Evolutionary conservation across 2,888 invertebrate genomes (phyloP).

Genomic region (Drosophila kuntzei): DNA sequence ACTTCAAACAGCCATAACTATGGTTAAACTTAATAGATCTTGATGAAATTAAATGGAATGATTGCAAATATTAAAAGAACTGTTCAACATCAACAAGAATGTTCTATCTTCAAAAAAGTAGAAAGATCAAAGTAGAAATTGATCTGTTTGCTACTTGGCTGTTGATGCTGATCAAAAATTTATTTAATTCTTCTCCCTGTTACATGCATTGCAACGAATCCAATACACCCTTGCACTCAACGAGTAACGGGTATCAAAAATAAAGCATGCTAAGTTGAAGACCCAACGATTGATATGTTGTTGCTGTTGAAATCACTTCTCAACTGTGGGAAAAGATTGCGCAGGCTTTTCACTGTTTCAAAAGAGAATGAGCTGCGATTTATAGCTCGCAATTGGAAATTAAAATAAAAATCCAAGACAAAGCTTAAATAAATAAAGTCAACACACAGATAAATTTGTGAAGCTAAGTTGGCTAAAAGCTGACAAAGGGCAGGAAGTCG

Average conservation of each 20-base stretch:
- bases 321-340: conserved; percentile 49
- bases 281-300: conserved; percentile 53
- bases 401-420: conserved; percentile 40
- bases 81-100: no score
- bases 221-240: neutral
- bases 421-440: conserved; percentile 33
- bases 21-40: no score
- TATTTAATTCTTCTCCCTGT: no score
- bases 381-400: conserved; percentile 53
- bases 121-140: no score
- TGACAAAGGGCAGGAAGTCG: conserved; percentile 42
- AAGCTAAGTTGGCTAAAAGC: conserved; percentile 37
- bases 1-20: no score
- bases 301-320: conserved; percentile 3
- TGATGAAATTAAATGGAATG: no score
- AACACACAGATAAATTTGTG: conserved; percentile 25
- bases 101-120: no score
- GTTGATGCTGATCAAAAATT: no score
- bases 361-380: conserved; percentile 33
- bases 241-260: neutral
- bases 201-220: neutral
- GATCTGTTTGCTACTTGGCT: no score
- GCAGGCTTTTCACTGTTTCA: conserved; percentile 30
- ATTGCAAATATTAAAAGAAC: no score
- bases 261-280: conserved; percentile 36